Base-by-base conservation (phyloP, 2,113 vertebrate species). In the Laticauda colubrina region DNA sequence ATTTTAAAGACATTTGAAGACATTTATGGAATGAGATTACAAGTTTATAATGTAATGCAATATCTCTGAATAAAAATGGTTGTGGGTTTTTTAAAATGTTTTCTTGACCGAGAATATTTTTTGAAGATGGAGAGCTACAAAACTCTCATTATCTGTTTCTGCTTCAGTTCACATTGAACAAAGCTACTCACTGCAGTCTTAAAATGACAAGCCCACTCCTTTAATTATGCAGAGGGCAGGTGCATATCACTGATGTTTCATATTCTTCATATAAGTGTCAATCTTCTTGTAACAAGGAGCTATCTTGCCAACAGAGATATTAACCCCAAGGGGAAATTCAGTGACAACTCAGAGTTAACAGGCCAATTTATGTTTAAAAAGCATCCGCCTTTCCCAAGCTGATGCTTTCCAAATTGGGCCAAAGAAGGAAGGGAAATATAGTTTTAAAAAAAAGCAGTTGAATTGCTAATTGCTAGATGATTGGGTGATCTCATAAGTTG, bases 11-110 rank as follows among this genome's bases (percentile, higher is more conserved):
- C 87, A 86, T 9, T 56, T 12, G 23, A 91, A 34, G 53, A 51
- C 54, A 93, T 7, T 15, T 54, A 11, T 92, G 34, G 75, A 43
- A 92, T 54, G 1, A 90, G 91, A 95, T 93, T 55, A 23, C 93
- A 21, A 24, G 75, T 45, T 54, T 55, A 91, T 0, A 0, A 94
- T 14, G 45, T 23, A 64, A n/a, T 26, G 39, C 20, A 93, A 86
- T 56, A 57, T 6, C 91, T 85, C 91, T 29, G 43, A 88, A 53
- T 24, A 86, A 92, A 69, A 10, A 94, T 91, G 89, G 89, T 4
- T 81, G 34, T 21, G 34, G 5, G 7, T 81, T 69, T 93, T 34
- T 86, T 64, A n/a, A 4, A 5, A 54, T 56, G 9, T 15, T 29
- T 94, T 21, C 18, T 55, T 94, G 89, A 43, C 51, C 53, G 0